A percentile compares a stretch with the other conserved stretches of the same genome.
Evolutionary conservation across 2,113 vertebrate species (phyloP).

Genomic region (Gymnogyps californianus): DNA sequence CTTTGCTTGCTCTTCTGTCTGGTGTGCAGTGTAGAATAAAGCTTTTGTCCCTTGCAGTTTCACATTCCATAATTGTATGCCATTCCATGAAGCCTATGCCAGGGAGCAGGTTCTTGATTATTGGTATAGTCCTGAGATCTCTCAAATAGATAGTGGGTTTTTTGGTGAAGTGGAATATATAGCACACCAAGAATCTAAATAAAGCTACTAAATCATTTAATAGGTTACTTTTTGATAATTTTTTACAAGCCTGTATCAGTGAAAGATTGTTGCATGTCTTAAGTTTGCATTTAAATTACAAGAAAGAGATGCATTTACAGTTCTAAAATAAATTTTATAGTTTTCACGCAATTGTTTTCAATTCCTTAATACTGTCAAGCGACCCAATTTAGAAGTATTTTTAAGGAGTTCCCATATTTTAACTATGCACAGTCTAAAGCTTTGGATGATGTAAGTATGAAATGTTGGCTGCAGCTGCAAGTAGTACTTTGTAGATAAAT

Average conservation of each 20-base stretch:
- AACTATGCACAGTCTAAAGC: slow-evolving; percentile 96
- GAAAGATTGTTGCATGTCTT: not conserved
- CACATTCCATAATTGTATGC: not conserved
- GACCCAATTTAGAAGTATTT: slow-evolving; percentile 88
- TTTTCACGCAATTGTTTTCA: slow-evolving; percentile 17
- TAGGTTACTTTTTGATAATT: not conserved
- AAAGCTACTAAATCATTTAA: not conserved
- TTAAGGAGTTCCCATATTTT: slow-evolving; percentile 95
- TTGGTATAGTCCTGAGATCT: not conserved
- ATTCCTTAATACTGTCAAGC: slow-evolving; percentile 79
- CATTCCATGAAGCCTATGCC: not conserved
- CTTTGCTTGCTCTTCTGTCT: not conserved
- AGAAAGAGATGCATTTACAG: not conserved
- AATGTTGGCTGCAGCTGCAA: not conserved
- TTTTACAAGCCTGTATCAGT: not conserved
- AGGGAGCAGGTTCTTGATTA: not conserved
- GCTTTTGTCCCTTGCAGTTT: not conserved
- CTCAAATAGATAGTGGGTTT: not conserved
- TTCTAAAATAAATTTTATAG: not conserved
- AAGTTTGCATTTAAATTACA: not conserved
- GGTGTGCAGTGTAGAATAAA: not conserved
- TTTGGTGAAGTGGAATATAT: not conserved
- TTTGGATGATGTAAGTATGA: slow-evolving; percentile 91
- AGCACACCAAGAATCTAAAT: not conserved
- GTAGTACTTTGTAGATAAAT: not conserved